Percentiles rank a stretch among this genome's conserved stretches.
Conservation (phyloP, 1,140 invertebrate species). For the Bombus sylvicola region DNA sequence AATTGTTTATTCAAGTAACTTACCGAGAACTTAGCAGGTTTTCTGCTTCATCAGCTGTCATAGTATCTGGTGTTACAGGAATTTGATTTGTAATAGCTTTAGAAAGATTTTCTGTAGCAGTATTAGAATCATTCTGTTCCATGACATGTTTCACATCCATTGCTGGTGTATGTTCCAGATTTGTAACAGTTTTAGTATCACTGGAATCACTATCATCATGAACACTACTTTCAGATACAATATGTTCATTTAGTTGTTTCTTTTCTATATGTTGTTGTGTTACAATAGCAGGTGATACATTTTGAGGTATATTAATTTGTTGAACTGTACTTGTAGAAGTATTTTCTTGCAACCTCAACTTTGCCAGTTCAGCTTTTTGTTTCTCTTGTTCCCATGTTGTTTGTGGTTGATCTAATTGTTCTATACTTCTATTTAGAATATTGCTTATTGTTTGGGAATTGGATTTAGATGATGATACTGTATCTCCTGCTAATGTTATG, state of each 20-base stretch:
- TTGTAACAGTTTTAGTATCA: conserved; percentile 73
- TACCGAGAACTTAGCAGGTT: conserved; percentile 91
- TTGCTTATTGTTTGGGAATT: conserved; percentile 45
- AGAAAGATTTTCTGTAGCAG: conserved; percentile 56
- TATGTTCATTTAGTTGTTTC: conserved; percentile 49
- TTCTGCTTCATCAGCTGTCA: conserved; percentile 93
- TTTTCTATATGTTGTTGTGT: conserved; percentile 44
- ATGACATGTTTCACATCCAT: conserved; percentile 59
- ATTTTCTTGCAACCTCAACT: conserved; percentile 70
- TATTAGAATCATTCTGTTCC: conserved; percentile 44
- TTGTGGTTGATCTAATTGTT: conserved; percentile 68
- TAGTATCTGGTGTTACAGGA: conserved; percentile 85
- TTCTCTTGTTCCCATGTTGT: conserved; percentile 81
- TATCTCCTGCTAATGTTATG: conserved; percentile 36
- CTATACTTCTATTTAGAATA: conserved; percentile 39
- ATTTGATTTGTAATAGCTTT: conserved; percentile 67
- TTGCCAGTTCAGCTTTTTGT: conserved; percentile 77
- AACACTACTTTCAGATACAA: conserved; percentile 55
- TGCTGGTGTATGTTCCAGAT: conserved; percentile 62
- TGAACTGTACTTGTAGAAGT: conserved; percentile 46
- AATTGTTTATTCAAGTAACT: conserved; percentile 57
- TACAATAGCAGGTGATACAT: conserved; percentile 29
- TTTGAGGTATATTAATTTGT: conserved; percentile 45
- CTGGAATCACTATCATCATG: conserved; percentile 75
- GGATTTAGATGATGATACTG: conserved; percentile 18